These are phyloP conservation scores for Alexandromys oeconomus DNA, from an alignment of 2,797 vertebrate species.

Conservation along the genomic window DNA sequence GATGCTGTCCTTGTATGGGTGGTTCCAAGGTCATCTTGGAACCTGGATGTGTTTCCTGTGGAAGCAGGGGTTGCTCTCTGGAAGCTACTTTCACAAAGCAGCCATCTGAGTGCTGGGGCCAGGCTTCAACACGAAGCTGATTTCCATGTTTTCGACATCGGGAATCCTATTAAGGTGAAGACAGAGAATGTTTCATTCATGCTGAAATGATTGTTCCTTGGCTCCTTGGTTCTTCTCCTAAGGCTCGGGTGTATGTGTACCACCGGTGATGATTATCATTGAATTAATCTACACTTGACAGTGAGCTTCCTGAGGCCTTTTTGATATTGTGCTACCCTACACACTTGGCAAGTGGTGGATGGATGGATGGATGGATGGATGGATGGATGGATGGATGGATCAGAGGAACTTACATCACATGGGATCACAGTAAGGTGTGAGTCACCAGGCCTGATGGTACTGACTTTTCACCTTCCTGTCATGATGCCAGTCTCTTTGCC, in stretches of 20 bases:
- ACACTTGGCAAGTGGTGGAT: neutral
- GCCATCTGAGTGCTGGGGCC: neutral
- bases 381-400: neutral
- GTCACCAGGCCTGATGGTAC: neutral
- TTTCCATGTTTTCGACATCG: neutral
- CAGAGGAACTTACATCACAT: neutral
- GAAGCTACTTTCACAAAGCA: neutral
- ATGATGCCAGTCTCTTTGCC: neutral
- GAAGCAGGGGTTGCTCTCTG: neutral
- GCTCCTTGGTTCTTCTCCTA: neutral
- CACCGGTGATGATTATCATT: neutral
- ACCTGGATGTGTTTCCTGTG: fast-evolving
- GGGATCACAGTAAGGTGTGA: fast-evolving
- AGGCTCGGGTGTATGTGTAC: fast-evolving
- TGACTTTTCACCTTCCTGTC: neutral
- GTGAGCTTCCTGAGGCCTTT: neutral
- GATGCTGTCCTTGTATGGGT: neutral
- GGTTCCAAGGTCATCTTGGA: neutral
- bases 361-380: neutral
- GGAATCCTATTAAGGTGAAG: neutral
- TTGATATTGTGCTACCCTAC: fast-evolving
- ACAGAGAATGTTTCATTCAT: neutral
- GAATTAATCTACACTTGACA: fast-evolving
- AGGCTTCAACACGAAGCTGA: fast-evolving
- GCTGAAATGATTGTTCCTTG: neutral